Base-by-base conservation (phyloP, 1,140 invertebrate genomes). In the Delia radicum region DNA sequence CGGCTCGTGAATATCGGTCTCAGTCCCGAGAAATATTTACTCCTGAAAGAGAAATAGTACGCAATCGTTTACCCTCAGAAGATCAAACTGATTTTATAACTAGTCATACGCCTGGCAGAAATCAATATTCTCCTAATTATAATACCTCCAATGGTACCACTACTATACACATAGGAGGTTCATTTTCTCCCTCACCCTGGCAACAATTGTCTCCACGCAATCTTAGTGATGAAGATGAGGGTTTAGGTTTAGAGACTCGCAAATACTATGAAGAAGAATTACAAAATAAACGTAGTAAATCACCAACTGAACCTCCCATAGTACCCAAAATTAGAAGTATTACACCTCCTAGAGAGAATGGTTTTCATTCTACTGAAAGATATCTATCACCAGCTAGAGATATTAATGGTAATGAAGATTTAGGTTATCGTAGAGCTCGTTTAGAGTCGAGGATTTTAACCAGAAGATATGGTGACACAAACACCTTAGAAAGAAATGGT, bases 381-480 rank as follows among this genome's bases (percentile, higher is more conserved):
- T 87, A 87, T 7, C 89, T 86, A 15, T 75, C 77, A 8, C 73
- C 75, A 28, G 10, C 13, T 31, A 88, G 91, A 67, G 91, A 90
- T n/a, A 87, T 91, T 74, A 91, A 88, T 1, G 92, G 79, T 62
- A 67, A 82, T 3, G 92, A 84, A 65, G 82, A 82, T 74, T 79
- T 94, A 42, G 93, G 92, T 81, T 90, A 92, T n/a, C 87, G 93
- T 29, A 87, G 93, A 24, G 91, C 93, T 61, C 87, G 92, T n/a
- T 87, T 94, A 3, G 93, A 94, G 81, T 93, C 92, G 1, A 89
- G 92, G 71, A 90, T 85, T 10, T 55, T 82, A 7, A 85, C 84
- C 5, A 75, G 84, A n/a, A 80, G 82, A 3, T 85, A 85, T 48
- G 84, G 84, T 15, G 82, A 85, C 12, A 73, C 65, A 0, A 77